Base-by-base conservation (phyloP, 1,140 invertebrate species). In the Frieseomelitta varia region DNA sequence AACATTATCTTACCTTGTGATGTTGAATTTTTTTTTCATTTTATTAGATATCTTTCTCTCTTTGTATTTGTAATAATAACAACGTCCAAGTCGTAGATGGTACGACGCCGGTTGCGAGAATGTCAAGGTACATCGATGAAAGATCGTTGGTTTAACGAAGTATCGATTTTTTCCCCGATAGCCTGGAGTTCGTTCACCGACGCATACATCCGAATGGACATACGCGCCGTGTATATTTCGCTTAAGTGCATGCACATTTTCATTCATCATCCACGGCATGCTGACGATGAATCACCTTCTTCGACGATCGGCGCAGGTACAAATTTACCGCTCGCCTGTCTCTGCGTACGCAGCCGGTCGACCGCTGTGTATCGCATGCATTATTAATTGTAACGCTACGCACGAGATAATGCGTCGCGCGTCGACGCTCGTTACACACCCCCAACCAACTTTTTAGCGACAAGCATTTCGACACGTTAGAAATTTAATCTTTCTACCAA, bases 351-450 rank as follows among this genome's bases (percentile, higher is more conserved):
- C 65, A 63, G 73, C n/a, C 83, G 76, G 55, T 55, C 76, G 71
- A 47, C 51, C 73, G 67, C 61, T 80, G 65, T 21, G 76, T 82
- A 79, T 83, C 80, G 85, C 78, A 81, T 88, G 80, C 74, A 90
- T 91, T 91, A 90, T 91, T 91, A 90, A 91, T 91, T 89, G 69
- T 84, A 80, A 67, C 68, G 63, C 30, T 51, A 61, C 15, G 68
- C 53, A 61, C 69, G 51, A 39, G 79, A 77, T 56, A 76, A 76
- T 11, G 72, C 63, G 19, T 34, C 24, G 27, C 47, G 30, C 51
- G 58, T 65, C 53, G 27, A 14, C 55, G 53, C 17, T 39, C n/a
- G 47, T 72, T 27, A 14, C 61, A 55, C 14, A 12, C 6, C 34
- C 4, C 17, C 69, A 4, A 0, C 4, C 0, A 53, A 27, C 15